A percentile compares a stretch with the other conserved stretches of the same genome.
Evolutionary conservation across 2,888 invertebrate species (phyloP).

Genomic region (Stenolophus ochropezus): DNA sequence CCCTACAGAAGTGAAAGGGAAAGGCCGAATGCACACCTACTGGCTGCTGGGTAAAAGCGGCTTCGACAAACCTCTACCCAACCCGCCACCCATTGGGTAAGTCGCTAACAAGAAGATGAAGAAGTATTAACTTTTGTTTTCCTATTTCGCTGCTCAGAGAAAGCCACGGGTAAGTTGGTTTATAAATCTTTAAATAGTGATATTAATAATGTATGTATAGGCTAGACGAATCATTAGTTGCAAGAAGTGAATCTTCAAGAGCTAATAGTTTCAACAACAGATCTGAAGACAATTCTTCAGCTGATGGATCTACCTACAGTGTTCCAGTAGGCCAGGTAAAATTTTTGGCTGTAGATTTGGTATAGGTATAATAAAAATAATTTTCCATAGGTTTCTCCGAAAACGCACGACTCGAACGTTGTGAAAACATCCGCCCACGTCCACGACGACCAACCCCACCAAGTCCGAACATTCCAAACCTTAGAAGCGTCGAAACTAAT

Average conservation of each 20-base stretch:
- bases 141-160: constrained; percentile 72
- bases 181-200: background rate
- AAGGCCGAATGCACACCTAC: constrained; percentile 91
- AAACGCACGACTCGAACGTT: constrained; percentile 38
- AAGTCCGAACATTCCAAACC: constrained; percentile 43
- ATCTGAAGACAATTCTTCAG: constrained; percentile 68
- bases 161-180: constrained; percentile 79
- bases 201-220: constrained; percentile 68
- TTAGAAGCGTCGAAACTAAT: constrained; percentile 55
- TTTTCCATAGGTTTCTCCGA: constrained; percentile 1
- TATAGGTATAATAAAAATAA: background rate
- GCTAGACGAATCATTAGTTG: constrained; percentile 79
- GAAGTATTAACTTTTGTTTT: constrained; percentile 19
- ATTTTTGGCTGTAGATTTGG: constrained; percentile 57
- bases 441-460: constrained; percentile 67
- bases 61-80: constrained; percentile 87
- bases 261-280: constrained; percentile 60
- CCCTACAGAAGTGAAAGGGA: constrained; percentile 91
- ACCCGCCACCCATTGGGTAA: constrained; percentile 87
- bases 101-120: constrained; percentile 66
- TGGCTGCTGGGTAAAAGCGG: constrained; percentile 92
- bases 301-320: constrained; percentile 67
- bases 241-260: constrained; percentile 39
- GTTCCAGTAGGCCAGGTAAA: constrained; percentile 66
- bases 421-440: constrained; percentile 67